Evolutionary conservation across 2,113 vertebrate genomes (phyloP), one percentile per base, ranked within the genome.

Genomic region (Petromus typicus): DNA sequence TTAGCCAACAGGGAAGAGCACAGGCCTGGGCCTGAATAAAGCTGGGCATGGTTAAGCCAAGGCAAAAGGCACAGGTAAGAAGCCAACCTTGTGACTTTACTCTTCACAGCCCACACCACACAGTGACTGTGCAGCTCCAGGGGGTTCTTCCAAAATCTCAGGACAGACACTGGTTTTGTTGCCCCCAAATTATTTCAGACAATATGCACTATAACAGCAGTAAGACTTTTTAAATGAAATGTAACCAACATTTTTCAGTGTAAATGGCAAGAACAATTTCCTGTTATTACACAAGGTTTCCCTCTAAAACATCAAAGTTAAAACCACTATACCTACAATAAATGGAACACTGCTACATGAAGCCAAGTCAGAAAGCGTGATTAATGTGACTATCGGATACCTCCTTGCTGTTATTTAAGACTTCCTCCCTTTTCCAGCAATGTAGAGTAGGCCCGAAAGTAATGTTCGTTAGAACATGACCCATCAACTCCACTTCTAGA

Each of bases 251-350:
- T 73, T 94, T 85, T 95, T 75, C 59, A 79, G 66, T 3, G 2
- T 86, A 95, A 97, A 95, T 93, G 79, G 56, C 75, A 97, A 93
- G 83, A n/a, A n/a, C 71, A 96, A 84, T 61, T 97, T 98, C 93
- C 97, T 97, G 54, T 95, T 96, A 93, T 88, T n/a, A 93, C 90
- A 95, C 43, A 86, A 97, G 63, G 45, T 45, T 87, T 91, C 89
- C 89, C 89, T 86, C 14, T 43, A 95, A 87, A 67, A 96, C 17
- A 3, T 34, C 87, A 63, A 92, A 86, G 69, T 92, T 89, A 79
- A 30, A 78, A 27, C 85, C 95, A 69, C 54, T 18, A 92, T 32
- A 69, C 54, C 51, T 81, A 97, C 86, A 79, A 30, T 81, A 61
- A 84, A 6, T 71, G n/a, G 43, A 95, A 78, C 78, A 91, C 40